phyloP scores from a whole-genome alignment of 1,140 invertebrate species.

The Papilio helenus region DNA sequence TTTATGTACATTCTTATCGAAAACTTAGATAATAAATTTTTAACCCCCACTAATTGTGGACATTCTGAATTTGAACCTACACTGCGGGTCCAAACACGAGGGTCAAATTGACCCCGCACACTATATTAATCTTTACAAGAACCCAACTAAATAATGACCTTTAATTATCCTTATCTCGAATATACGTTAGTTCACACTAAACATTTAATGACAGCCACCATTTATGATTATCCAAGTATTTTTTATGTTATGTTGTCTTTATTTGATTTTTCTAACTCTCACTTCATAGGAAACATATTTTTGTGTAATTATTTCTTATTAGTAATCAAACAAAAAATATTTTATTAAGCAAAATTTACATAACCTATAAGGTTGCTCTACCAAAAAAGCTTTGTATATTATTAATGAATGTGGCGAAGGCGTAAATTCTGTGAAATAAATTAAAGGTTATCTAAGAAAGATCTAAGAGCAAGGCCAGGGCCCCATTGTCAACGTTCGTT shows the following conservation, averaged over 20 bases:
- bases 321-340: no score
- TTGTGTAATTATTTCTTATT: no score
- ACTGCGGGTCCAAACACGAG: conserved; percentile 46
- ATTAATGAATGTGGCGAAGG: neutral
- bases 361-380: neutral
- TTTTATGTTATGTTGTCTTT: no score
- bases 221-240: neutral
- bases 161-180: conserved; percentile 45
- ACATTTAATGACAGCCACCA: conserved; percentile 15
- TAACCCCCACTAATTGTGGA: conserved; percentile 60
- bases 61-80: conserved; percentile 54
- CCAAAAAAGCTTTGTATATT: neutral
- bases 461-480: conserved; percentile 62
- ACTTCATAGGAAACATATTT: neutral
- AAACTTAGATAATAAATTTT: conserved; percentile 63
- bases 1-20: conserved; percentile 50
- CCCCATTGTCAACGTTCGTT: conserved; percentile 68
- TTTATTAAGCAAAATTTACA: neutral
- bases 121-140: conserved; percentile 59
- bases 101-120: conserved; percentile 54
- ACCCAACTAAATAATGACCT: conserved; percentile 55
- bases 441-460: conserved; percentile 47
- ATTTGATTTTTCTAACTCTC: neutral
- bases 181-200: conserved; percentile 20
- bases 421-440: conserved; percentile 45